A percentile compares a stretch with the other conserved stretches of the same genome.
Conservation (phyloP, 2,113 vertebrate genomes). For the Numida meleagris region DNA sequence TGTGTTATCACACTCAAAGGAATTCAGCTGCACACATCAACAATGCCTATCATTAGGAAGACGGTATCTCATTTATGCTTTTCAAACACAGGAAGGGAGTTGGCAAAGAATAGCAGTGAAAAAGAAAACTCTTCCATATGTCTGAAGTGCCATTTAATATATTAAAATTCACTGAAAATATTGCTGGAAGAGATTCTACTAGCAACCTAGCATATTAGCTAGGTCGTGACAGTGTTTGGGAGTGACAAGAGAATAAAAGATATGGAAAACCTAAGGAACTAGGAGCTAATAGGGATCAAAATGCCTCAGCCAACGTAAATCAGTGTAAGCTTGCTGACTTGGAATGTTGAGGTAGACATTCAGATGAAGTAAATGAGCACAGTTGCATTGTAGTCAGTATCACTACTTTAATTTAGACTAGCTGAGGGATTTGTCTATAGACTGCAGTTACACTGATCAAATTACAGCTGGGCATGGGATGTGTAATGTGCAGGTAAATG, state of each 20-base stretch:
- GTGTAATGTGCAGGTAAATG: rapidly evolving
- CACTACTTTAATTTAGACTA: background rate
- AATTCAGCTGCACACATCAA: background rate
- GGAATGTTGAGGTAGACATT: background rate
- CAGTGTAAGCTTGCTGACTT: background rate
- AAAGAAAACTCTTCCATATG: background rate
- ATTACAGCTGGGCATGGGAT: background rate
- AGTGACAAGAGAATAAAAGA: background rate
- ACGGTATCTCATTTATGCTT: background rate
- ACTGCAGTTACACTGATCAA: background rate
- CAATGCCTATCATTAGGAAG: background rate
- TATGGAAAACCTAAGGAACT: background rate
- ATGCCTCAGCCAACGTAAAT: background rate
- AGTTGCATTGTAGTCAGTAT: background rate
- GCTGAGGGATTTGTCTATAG: background rate
- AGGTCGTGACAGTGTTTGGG: background rate
- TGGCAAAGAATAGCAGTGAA: background rate
- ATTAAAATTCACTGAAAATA: background rate
- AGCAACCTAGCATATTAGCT: background rate
- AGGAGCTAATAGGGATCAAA: rapidly evolving
- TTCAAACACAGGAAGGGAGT: background rate
- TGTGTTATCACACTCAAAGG: background rate
- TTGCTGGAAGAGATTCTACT: background rate
- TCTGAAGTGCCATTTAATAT: background rate
- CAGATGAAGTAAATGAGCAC: background rate